Evolutionary conservation across 2,113 vertebrate genomes (phyloP).

Genomic region (Sphyrna mokarran): DNA sequence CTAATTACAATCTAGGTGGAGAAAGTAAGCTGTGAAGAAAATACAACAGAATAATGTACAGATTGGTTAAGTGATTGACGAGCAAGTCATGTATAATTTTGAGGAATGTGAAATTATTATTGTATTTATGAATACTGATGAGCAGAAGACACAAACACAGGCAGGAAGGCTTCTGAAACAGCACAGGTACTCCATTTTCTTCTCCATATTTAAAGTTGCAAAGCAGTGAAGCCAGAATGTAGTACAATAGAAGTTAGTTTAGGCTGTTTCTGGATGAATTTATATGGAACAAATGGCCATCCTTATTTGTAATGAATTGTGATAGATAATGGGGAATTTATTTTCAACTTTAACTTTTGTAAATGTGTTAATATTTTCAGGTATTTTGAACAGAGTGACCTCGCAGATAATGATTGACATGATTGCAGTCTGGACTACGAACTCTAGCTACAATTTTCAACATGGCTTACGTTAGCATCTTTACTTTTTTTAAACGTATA

Average conservation of each 20-base stretch:
- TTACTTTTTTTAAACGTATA: not conserved
- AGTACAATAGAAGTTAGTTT: not conserved
- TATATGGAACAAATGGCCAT: not conserved
- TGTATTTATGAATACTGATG: not conserved
- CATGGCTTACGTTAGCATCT: not conserved
- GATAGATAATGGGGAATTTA: not conserved
- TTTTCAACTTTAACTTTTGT: not conserved
- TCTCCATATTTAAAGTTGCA: not conserved
- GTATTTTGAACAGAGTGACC: slow-evolving; percentile 89
- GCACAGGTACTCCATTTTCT: not conserved
- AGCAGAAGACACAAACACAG: not conserved
- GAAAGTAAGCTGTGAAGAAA: not conserved
- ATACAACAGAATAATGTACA: not conserved
- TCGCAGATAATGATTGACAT: slow-evolving; percentile 73
- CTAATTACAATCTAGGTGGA: too few species aligned
- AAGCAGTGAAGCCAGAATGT: not conserved
- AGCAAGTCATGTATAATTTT: not conserved
- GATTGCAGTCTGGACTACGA: not conserved
- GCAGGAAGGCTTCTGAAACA: not conserved
- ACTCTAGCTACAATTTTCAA: slow-evolving; percentile 3
- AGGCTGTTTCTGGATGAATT: not conserved
- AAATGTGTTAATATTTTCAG: slow-evolving; percentile 49
- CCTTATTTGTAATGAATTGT: not conserved
- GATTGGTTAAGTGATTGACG: not conserved
- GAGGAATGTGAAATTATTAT: not conserved